Percentiles rank a stretch among this genome's conserved stretches.
phyloP scores from a whole-genome alignment of 2,888 invertebrate genomes.

The Mesochorus sp. region DNA sequence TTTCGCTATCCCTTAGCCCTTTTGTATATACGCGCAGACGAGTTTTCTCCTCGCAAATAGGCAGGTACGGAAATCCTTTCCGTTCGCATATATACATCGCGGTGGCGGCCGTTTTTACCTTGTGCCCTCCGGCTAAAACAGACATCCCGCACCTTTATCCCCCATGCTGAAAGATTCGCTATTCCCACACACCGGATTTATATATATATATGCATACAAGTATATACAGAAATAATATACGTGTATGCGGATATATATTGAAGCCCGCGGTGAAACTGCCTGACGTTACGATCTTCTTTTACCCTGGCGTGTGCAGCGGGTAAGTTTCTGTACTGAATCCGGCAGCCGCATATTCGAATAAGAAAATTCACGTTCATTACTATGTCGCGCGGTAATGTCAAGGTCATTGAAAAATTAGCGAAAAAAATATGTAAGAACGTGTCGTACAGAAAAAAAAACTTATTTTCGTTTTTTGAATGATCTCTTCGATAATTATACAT shows the following conservation, averaged over 20 bases:
- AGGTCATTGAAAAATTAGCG: neutral
- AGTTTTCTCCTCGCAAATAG: constrained; percentile 43
- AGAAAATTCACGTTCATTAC: neutral
- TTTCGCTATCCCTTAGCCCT: neutral
- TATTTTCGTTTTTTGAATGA: too few relatives aligned
- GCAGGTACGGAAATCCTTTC: too few relatives aligned
- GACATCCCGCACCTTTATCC: neutral
- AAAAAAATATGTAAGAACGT: neutral
- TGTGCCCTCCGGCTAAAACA: constrained; percentile 35
- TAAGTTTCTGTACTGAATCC: constrained; percentile 33
- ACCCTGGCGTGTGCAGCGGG: neutral
- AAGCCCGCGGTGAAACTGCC: constrained; percentile 13
- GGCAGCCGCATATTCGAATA: neutral
- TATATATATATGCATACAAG: neutral
- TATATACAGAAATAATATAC: neutral
- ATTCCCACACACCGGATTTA: constrained; percentile 13
- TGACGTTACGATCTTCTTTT: constrained; percentile 47
- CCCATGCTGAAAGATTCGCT: neutral
- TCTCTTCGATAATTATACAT: too few relatives aligned
- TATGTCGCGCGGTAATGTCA: neutral
- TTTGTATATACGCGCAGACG: neutral
- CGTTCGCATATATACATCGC: too few relatives aligned
- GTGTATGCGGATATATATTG: neutral
- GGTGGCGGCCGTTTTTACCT: too few relatives aligned
- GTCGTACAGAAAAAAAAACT: neutral